Conservation (phyloP, 2,888 invertebrate species). For the Digitonthophagus gazella region DNA sequence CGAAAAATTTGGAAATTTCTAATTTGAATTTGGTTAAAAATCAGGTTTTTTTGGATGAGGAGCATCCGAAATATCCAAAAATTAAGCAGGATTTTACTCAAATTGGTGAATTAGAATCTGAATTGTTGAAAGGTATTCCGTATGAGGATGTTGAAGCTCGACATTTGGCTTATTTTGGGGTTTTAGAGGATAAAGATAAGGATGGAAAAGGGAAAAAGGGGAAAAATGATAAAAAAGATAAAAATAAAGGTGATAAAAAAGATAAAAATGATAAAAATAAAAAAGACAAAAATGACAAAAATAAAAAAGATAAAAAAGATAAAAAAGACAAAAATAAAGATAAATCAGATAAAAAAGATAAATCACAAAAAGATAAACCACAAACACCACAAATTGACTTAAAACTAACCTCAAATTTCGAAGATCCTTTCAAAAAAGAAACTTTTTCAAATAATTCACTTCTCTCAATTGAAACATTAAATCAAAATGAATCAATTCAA, state of each 20-base stretch:
- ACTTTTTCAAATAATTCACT: not conserved
- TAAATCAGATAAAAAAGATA: slow-evolving; percentile 21
- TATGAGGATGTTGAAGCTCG: slow-evolving; percentile 16
- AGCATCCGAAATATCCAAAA: slow-evolving; percentile 27
- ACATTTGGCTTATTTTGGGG: slow-evolving; percentile 21
- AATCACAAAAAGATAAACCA: slow-evolving; percentile 22
- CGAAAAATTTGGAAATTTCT: not conserved
- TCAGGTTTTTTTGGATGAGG: slow-evolving; percentile 5
- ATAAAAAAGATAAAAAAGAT: not conserved
- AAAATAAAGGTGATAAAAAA: slow-evolving; percentile 15
- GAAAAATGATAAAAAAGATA: slow-evolving; percentile 18
- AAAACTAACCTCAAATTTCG: slow-evolving; percentile 14
- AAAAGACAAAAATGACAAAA: slow-evolving; percentile 16
- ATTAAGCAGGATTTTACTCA: slow-evolving; percentile 17
- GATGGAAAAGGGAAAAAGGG: slow-evolving; percentile 12
- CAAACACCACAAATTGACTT: slow-evolving; percentile 16
- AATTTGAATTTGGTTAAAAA: not conserved
- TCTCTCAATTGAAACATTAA: too few species aligned
- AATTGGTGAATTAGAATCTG: slow-evolving; percentile 4
- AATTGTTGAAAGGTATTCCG: slow-evolving; percentile 29
- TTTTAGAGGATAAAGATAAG: not conserved
- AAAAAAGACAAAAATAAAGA: slow-evolving; percentile 23
- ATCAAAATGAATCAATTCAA: slow-evolving; percentile 18
- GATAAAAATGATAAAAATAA: slow-evolving; percentile 8
- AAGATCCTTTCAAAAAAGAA: not conserved